Evolutionary conservation across 2,113 vertebrate species (phyloP), one percentile per base, ranked within the genome.

Genomic region (Misgurnus anguillicaudatus): DNA sequence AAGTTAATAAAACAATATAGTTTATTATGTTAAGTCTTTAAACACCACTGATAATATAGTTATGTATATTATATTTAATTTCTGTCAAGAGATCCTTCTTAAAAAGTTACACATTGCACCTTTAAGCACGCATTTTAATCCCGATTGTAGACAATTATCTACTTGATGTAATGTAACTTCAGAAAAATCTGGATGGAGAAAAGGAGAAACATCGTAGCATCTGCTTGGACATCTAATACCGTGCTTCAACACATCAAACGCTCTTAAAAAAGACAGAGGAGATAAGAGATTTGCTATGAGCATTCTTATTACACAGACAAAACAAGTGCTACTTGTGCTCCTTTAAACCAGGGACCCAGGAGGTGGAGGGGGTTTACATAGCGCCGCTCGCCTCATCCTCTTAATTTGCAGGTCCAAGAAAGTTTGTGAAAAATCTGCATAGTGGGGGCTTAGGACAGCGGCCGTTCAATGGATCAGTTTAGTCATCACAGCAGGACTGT

Each of bases 361-460:
- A 86, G 85, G 85, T 86, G 77, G 84, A 82, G 86, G 9, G 14
- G 81, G 86, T 82, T 86, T 85, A 88, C 88, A 89, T 82, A 81
- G 86, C 83, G 51, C 83, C 86, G 83, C 70, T 83, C 85, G 77
- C 87, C 85, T 92, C 91, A 92, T 90, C 89, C 89, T 85, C 86
- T 85, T 90, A 91, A 93, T 92, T 90, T 90, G 82, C 80, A 81
- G 74, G 78, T 75, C 48, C 76, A 84, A 88, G 83, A 84, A 85
- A 86, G 86, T 89, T 91, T 90, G 85, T 89, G 89, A 87, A 90
- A 89, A 87, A 90, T 91, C 90, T 86, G 89, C 86, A 86, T 90
- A 89, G 90, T 87, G 67, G 83, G 79, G 79, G 86, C 84, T 92
- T 91, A 89, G 87, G 82, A 90, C 84, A 82, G 64, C 84, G 83